Evolutionary conservation across 2,113 vertebrate genomes (phyloP), one percentile per base, ranked within the genome.

Genomic region (Oncorhynchus keta): DNA sequence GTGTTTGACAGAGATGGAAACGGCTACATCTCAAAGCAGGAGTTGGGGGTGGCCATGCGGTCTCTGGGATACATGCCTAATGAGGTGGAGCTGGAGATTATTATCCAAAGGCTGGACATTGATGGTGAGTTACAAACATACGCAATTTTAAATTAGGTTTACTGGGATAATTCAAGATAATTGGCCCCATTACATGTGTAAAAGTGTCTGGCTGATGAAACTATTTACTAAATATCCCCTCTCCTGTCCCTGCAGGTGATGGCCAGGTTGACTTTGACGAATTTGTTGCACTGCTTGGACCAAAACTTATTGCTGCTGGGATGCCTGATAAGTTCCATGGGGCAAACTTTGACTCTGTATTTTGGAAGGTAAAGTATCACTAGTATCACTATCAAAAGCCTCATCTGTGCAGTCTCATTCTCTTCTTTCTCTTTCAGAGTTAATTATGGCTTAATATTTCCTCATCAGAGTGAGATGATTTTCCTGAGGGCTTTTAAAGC

Each of bases 221-320:
- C 12, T 5, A 55, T 18, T 55, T 1, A 55, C 20, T 39, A 28
- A 55, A 68, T 45, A 18, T 28, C 18, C 20, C 22, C 67, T 32
- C 67, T n/a, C 30, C 32, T 68, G 32, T 68, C 18, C 74, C 68
- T 62, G 9, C 90, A 99, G 97, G 97, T 0, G 97, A 99, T 0
- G 97, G 97, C 32, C 97, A 98, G 89, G 97, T 99, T 89, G 97
- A 99, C 89, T 99, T 99, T 4, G 97, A 99, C 83, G 97, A 99
- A 90, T 99, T 99, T 57, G 97, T 99, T 83, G 98, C 97, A 1
- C 92, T 99, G 39, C 90, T 99, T 82, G 97, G 97, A 49, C 97
- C 97, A 68, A 99, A 98, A 86, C 93, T 99, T 70, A 95, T 97
- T 22, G 94, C 97, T 14, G 95, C 96, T 0, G 96, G 96, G 16